Conservation (phyloP, 1,140 invertebrate species). For the Reticulitermes speratus region DNA sequence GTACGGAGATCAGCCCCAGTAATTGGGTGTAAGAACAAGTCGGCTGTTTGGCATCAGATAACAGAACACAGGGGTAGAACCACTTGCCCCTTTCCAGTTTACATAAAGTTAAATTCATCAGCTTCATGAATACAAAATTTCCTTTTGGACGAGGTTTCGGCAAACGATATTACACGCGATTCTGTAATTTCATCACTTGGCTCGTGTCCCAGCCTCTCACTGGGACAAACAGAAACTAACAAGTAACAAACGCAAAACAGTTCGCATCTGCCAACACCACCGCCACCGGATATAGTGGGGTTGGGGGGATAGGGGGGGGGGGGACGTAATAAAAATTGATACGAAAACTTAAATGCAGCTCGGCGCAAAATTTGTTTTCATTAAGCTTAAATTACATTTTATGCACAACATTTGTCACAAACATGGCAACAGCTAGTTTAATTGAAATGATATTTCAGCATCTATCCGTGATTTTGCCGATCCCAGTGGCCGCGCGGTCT, state of each 20-base stretch:
- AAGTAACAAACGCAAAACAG: neutral
- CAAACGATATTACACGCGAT: neutral
- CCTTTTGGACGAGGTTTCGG: neutral
- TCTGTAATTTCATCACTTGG: neutral
- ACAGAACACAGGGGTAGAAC: neutral
- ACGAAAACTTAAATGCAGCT: neutral
- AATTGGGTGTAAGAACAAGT: neutral
- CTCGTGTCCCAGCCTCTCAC: neutral
- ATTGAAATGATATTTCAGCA: too few relatives aligned
- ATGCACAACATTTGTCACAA: neutral
- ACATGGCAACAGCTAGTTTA: neutral
- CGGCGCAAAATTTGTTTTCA: neutral
- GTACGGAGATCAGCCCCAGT: neutral
- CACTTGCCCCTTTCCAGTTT: too few relatives aligned
- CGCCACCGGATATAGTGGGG: too few relatives aligned
- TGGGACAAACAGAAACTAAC: neutral
- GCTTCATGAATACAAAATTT: neutral
- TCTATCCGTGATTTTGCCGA: too few relatives aligned
- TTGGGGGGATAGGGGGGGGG: too few relatives aligned
- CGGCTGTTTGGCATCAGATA: neutral
- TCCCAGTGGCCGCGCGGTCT: too few relatives aligned
- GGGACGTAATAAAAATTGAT: neutral
- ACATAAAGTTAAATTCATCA: too few relatives aligned
- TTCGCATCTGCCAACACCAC: too few relatives aligned
- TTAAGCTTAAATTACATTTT: neutral